These are phyloP conservation scores for Physella acuta DNA, from an alignment of 1,140 invertebrate genomes.

Conservation along the genomic window DNA sequence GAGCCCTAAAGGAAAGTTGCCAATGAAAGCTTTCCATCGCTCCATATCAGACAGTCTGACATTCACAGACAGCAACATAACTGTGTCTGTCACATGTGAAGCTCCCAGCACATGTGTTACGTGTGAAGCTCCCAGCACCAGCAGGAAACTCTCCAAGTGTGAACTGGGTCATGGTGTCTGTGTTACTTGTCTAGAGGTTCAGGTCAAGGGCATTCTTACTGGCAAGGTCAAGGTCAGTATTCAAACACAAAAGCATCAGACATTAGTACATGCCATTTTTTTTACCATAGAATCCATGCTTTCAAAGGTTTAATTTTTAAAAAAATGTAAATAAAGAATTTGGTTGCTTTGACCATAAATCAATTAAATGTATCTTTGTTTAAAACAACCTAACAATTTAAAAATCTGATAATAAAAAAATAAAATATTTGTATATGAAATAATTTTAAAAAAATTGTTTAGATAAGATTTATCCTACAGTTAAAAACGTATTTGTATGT, in stretches of 20 bases:
- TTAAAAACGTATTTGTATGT: neutral
- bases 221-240: conserved; percentile 25
- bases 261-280: neutral
- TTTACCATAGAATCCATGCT: neutral
- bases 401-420: neutral
- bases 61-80: no score
- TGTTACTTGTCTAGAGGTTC: conserved; percentile 41
- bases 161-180: conserved; percentile 42
- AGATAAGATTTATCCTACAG: neutral
- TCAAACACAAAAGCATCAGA: no score
- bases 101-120: no score
- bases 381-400: neutral
- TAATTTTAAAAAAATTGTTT: neutral
- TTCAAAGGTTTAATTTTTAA: neutral
- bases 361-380: neutral
- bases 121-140: no score
- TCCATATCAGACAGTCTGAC: no score
- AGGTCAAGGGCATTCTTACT: conserved; percentile 47
- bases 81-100: no score
- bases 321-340: neutral
- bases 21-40: no score
- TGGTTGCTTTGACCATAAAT: no score
- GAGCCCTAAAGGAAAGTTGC: no score
- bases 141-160: conserved; percentile 40
- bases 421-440: neutral